Evolutionary conservation across 2,113 vertebrate species (phyloP), one percentile per base, ranked within the genome.

Genomic region (Anguilla japonica): DNA sequence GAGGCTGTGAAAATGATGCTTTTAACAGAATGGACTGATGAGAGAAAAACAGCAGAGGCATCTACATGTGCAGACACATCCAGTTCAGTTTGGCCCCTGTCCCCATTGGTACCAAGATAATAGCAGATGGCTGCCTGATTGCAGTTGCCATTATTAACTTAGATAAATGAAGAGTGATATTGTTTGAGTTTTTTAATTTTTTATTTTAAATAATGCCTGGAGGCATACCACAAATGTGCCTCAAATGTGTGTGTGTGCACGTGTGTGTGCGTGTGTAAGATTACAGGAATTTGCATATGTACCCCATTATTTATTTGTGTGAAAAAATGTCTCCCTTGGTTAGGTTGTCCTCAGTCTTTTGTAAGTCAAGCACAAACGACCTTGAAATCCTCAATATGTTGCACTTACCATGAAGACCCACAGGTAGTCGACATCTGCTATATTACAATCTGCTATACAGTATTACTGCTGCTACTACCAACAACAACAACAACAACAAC

Each of bases 131-230:
- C 81, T 22, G 34, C 46, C 63, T 75, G 56, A 67, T 85, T 46
- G 26, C 60, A 41, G 80, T 57, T 79, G 63, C 87, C 79, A 71
- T 88, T 88, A 85, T 88, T 88, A 85, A 84, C 81, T 81, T 60
- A 82, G 63, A 75, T 83, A 71, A 85, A 88, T 78, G 71, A 78
- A 85, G 84, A 79, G 84, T 82, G 67, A 85, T 85, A 88, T 88
- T 78, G 84, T 85, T 80, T 34, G 81, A 80, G 13, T 46, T 46
- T 9, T 46, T 6, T 9, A 34, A 34, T 85, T 88, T 83, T 78
- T 78, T 85, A 63, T 53, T 26, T 63, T 50, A 46, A 83, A 82
- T 83, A 75, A 82, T 26, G 81, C 87, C 81, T 85, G 46, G 83
- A 88, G 84, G 85, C 57, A 85, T 79, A 81, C 50, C 83, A 79